Conservation (phyloP, 1,140 invertebrate genomes). For the Drosophila bifasciata region DNA sequence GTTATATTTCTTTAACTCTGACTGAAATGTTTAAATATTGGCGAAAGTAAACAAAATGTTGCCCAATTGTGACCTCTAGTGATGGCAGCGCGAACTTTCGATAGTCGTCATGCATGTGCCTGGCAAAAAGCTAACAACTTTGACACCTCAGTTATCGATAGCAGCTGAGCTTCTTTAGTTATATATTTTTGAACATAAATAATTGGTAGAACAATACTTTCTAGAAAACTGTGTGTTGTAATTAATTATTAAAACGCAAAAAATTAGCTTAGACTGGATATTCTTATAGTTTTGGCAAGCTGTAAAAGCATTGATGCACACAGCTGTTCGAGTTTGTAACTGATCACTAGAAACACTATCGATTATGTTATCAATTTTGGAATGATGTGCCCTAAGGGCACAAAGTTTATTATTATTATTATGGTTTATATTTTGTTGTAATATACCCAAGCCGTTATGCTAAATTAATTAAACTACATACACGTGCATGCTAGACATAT, state of each 20-base stretch:
- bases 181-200: too few relatives aligned
- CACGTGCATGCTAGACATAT: slow-evolving; percentile 30
- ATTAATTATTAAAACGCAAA: too few relatives aligned
- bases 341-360: too few relatives aligned
- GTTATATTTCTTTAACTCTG: slow-evolving; percentile 9
- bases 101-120: not conserved
- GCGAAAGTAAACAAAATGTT: slow-evolving; percentile 59
- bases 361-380: slow-evolving; percentile 5
- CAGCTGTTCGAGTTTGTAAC: too few relatives aligned
- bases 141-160: not conserved
- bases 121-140: not conserved
- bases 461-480: slow-evolving; percentile 46
- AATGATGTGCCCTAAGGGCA: slow-evolving; percentile 14
- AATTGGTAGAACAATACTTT: too few relatives aligned
- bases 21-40: slow-evolving; percentile 22
- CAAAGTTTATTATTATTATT: slow-evolving; percentile 19
- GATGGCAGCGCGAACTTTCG: slow-evolving; percentile 26
- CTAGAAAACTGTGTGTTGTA: not conserved
- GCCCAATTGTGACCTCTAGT: slow-evolving; percentile 55
- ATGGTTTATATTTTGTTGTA: slow-evolving; percentile 40
- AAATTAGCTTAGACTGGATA: too few relatives aligned
- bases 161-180: not conserved
- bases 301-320: too few relatives aligned
- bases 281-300: too few relatives aligned
- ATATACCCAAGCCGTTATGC: slow-evolving; percentile 52